A percentile compares a stretch with the other conserved stretches of the same genome.
phyloP scores from a whole-genome alignment of 37 sponge, comb jelly and placozoan species.

The Haliclona indistincta region DNA sequence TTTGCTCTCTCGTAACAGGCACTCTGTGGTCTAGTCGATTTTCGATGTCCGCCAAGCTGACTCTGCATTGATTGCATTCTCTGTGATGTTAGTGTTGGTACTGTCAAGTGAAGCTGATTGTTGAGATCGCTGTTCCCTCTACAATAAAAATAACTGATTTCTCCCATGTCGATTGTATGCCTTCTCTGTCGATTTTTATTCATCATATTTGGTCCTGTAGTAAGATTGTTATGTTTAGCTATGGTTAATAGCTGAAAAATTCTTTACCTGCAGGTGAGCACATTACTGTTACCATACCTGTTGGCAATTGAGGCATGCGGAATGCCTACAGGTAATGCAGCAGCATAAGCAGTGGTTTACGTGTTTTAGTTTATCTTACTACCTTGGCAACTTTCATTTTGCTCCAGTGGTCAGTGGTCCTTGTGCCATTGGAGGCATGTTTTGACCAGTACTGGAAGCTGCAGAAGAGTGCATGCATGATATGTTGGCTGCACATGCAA shows the following conservation, averaged over 20 bases:
- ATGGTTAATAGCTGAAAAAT: too few relatives aligned
- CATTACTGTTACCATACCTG: conserved; percentile 29
- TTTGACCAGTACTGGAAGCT: conserved; percentile 62
- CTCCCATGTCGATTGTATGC: too few relatives aligned
- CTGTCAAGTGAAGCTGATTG: too few relatives aligned
- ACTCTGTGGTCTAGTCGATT: conserved; percentile 9
- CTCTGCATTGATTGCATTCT: too few relatives aligned
- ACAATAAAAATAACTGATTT: too few relatives aligned
- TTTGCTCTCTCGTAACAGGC: conserved; percentile 51
- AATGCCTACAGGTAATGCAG: conserved; percentile 43
- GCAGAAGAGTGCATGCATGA: neutral
- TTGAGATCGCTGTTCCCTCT: too few relatives aligned
- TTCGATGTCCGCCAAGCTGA: too few relatives aligned
- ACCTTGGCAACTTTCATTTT: conserved; percentile 60
- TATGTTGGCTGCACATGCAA: neutral
- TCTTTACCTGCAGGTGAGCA: conserved; percentile 49
- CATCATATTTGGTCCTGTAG: too few relatives aligned
- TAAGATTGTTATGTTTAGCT: too few relatives aligned
- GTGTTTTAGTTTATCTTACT: neutral
- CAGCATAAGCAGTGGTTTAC: neutral
- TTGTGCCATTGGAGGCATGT: conserved; percentile 12
- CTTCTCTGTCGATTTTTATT: too few relatives aligned
- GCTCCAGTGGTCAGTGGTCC: conserved; percentile 71
- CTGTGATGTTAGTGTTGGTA: too few relatives aligned
- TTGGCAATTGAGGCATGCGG: conserved; percentile 41